Percentiles rank a stretch among this genome's conserved stretches.
These are phyloP conservation scores for Salvelinus namaycush DNA, from an alignment of 2,113 vertebrate genomes.

Conservation along the genomic window DNA sequence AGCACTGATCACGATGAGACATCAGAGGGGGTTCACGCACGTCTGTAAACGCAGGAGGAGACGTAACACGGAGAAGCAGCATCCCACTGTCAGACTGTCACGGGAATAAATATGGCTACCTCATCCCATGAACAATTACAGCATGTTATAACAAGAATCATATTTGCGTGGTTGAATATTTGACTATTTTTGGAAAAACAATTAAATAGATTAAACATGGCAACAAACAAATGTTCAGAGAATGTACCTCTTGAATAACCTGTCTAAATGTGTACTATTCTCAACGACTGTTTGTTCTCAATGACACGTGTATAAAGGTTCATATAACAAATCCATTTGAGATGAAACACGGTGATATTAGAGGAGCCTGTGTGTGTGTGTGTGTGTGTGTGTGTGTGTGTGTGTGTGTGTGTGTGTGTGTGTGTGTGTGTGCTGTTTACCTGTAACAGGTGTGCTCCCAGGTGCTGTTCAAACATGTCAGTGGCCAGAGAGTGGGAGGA, in stretches of 20 bases:
- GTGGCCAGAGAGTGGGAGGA: conserved; percentile 72
- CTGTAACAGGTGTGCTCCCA: conserved; percentile 89
- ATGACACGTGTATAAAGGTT: no score
- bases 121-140: neutral
- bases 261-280: no score
- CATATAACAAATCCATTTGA: neutral
- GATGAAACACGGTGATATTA: neutral
- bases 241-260: neutral
- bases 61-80: neutral
- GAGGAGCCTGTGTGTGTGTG: neutral
- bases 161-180: no score
- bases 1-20: neutral
- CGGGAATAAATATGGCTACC: neutral
- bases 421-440: conserved; percentile 60
- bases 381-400: neutral
- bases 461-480: conserved; percentile 86
- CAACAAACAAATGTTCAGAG: no score
- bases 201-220: no score
- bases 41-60: conserved; percentile 4
- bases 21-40: neutral
- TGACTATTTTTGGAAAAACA: no score
- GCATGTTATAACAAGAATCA: neutral
- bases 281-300: no score
- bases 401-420: neutral
- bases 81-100: neutral